Percentiles rank a stretch among this genome's conserved stretches.
Conservation (phyloP, 2,113 vertebrate genomes). For the Grus americana region DNA sequence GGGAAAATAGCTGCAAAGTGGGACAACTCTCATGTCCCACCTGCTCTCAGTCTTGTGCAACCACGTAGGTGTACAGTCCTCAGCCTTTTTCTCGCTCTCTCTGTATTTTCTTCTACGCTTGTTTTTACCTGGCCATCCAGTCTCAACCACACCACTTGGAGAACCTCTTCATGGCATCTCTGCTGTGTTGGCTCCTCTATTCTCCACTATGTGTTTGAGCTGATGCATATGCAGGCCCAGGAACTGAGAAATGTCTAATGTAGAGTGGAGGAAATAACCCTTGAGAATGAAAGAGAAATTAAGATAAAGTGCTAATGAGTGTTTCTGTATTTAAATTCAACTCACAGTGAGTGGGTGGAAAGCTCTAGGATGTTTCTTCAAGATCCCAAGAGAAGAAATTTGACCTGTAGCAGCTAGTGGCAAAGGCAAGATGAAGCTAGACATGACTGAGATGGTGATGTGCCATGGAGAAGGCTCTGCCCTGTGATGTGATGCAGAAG, state of each 20-base stretch:
- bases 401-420: not conserved
- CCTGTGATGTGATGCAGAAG: not conserved
- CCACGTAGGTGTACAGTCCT: not conserved
- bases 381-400: not conserved
- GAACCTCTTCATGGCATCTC: not conserved
- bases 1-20: not conserved
- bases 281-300: not conserved
- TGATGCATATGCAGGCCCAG: not conserved
- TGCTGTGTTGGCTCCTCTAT: not conserved
- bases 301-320: not conserved
- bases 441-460: not conserved
- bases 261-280: not conserved
- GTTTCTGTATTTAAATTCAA: not conserved
- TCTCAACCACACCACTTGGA: not conserved
- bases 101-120: not conserved
- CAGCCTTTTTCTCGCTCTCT: not conserved
- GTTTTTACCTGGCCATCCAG: not conserved
- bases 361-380: conserved; percentile 1
- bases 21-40: not conserved
- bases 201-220: not conserved
- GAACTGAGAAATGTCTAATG: not conserved
- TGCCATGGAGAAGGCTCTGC: not conserved
- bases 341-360: not conserved
- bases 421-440: not conserved
- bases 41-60: not conserved